phyloP scores from a whole-genome alignment of 2,113 vertebrate species.

The Talpa occidentalis region DNA sequence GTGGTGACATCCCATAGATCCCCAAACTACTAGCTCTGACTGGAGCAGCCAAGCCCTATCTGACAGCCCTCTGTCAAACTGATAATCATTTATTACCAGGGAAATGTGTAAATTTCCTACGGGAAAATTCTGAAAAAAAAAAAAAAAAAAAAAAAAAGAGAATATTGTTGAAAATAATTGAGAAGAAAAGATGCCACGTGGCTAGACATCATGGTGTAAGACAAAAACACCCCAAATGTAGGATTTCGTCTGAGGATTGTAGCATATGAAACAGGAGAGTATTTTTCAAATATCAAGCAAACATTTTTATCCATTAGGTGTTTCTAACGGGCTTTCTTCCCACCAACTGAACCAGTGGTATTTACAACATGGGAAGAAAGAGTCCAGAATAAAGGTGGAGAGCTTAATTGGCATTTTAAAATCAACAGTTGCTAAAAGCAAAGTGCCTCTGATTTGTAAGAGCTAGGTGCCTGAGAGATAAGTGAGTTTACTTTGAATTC shows the following conservation, averaged over 20 bases:
- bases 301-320: neutral
- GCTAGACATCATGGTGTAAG: neutral
- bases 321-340: neutral
- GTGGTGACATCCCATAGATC: neutral
- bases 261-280: neutral
- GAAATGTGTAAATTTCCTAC: neutral
- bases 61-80: neutral
- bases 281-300: neutral
- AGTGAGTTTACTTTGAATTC: neutral
- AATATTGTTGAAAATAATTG: neutral
- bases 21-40: neutral
- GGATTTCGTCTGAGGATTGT: neutral
- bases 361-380: neutral
- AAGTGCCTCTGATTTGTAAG: neutral
- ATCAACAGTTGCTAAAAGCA: neutral
- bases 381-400: neutral
- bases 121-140: neutral
- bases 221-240: neutral
- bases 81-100: neutral
- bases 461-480: neutral
- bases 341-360: neutral
- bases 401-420: neutral
- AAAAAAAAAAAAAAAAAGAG: neutral
- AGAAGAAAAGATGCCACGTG: neutral
- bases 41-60: neutral